Evolutionary conservation across 2,113 vertebrate genomes (phyloP).

Genomic region (Sebastes fasciatus): DNA sequence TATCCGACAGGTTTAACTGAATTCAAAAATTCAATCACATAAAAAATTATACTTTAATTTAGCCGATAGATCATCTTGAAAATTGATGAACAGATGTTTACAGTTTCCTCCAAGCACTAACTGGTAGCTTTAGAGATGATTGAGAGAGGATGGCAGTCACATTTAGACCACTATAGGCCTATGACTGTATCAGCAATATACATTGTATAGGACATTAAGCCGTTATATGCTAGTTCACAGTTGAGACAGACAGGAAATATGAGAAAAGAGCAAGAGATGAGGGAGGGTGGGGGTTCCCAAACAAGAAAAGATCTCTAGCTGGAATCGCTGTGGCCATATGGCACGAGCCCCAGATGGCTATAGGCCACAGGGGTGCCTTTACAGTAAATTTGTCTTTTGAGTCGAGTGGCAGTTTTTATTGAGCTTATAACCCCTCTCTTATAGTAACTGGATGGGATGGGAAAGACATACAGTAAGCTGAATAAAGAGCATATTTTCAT

Average conservation of each 20-base stretch:
- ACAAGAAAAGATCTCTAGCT: slow-evolving; percentile 12
- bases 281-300: background rate
- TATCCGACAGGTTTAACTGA: background rate
- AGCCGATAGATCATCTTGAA: background rate
- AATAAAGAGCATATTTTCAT: background rate
- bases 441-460: background rate
- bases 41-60: background rate
- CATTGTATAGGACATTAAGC: background rate
- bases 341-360: background rate
- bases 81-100: slow-evolving; percentile 1
- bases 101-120: background rate
- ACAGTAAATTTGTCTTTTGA: background rate
- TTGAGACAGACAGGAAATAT: background rate
- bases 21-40: background rate
- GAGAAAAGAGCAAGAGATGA: background rate
- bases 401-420: background rate
- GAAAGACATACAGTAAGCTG: background rate
- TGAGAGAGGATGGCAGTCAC: background rate
- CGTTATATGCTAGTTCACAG: background rate
- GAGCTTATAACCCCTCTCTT: background rate
- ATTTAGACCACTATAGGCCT: background rate
- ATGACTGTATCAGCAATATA: background rate
- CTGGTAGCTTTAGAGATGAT: background rate
- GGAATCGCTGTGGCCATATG: background rate
- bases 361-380: background rate